A percentile compares a stretch with the other conserved stretches of the same genome.
These are phyloP conservation scores for Heteromormyrus szaboi DNA, from an alignment of 2,797 vertebrate genomes.

Conservation along the genomic window DNA sequence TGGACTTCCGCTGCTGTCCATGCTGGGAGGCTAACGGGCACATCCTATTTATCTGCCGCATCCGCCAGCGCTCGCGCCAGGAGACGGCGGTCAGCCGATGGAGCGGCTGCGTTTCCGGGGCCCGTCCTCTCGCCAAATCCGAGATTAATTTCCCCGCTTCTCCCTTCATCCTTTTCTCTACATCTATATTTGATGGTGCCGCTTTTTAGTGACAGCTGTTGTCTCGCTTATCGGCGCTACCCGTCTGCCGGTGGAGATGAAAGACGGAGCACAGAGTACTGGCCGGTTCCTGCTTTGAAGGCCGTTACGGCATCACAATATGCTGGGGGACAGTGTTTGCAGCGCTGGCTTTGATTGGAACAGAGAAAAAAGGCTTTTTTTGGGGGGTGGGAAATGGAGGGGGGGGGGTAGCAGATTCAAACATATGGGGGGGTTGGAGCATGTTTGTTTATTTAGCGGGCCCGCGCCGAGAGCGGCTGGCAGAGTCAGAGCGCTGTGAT, in stretches of 20 bases:
- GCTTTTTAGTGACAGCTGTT: conserved; percentile 69
- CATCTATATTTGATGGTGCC: conserved; percentile 50
- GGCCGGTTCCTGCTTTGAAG: conserved; percentile 46
- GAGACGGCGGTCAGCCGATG: conserved; percentile 25
- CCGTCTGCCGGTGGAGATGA: conserved; percentile 56
- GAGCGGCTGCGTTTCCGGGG: conserved; percentile 28
- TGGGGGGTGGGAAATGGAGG: neutral
- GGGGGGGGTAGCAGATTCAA: neutral
- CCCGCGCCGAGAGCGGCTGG: neutral
- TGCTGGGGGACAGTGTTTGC: conserved; percentile 58
- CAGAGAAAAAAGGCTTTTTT: neutral
- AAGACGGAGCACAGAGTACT: conserved; percentile 53
- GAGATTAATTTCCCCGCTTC: conserved; percentile 40
- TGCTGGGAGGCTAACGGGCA: neutral
- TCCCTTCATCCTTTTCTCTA: conserved; percentile 24
- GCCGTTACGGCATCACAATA: conserved; percentile 50
- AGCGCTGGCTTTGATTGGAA: conserved; percentile 54
- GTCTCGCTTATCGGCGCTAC: conserved; percentile 46
- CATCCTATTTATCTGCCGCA: neutral
- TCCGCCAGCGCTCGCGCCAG: neutral
- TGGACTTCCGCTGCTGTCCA: neutral
- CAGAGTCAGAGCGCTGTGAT: neutral
- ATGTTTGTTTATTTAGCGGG: conserved; percentile 11
- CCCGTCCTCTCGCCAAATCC: conserved; percentile 42
- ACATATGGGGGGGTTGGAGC: neutral